These are phyloP conservation scores for Enteromius viviparus DNA, from an alignment of 2,797 vertebrate genomes.

Conservation along the genomic window DNA sequence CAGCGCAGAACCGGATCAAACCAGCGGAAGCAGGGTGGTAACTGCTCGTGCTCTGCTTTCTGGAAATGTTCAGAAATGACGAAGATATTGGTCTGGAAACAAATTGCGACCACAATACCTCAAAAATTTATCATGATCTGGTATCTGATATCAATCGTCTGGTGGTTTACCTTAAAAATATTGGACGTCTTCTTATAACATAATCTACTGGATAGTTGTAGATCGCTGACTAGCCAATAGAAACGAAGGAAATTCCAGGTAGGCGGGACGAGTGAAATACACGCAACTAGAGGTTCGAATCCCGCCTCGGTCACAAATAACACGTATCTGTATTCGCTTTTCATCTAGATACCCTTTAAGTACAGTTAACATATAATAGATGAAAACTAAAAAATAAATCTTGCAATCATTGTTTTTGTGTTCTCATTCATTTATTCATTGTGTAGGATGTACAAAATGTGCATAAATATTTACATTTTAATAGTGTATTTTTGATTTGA, in stretches of 20 bases:
- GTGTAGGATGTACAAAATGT: not conserved
- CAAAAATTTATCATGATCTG: no score
- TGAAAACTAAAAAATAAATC: no score
- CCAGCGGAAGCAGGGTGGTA: not conserved
- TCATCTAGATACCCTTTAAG: not conserved
- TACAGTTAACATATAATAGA: no score
- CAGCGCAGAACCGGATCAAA: constrained; percentile 27
- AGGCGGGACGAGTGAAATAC: not conserved
- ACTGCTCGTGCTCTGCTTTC: not conserved
- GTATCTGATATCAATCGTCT: no score
- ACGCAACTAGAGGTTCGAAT: not conserved
- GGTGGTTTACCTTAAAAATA: not conserved
- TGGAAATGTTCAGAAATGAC: not conserved
- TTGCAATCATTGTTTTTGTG: not conserved
- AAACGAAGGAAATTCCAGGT: not conserved
- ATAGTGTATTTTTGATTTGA: not conserved
- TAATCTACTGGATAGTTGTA: not conserved
- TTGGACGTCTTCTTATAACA: no score
- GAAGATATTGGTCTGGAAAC: not conserved
- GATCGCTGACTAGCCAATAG: not conserved
- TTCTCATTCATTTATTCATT: no score
- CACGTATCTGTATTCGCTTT: no score
- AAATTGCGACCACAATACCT: not conserved
- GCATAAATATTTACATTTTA: not conserved
- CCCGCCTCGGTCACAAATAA: no score